Percentiles rank a stretch among this genome's conserved stretches.
These are phyloP conservation scores for Acanthochromis polyacanthus DNA, from an alignment of 2,113 vertebrate species.

Conservation along the genomic window DNA sequence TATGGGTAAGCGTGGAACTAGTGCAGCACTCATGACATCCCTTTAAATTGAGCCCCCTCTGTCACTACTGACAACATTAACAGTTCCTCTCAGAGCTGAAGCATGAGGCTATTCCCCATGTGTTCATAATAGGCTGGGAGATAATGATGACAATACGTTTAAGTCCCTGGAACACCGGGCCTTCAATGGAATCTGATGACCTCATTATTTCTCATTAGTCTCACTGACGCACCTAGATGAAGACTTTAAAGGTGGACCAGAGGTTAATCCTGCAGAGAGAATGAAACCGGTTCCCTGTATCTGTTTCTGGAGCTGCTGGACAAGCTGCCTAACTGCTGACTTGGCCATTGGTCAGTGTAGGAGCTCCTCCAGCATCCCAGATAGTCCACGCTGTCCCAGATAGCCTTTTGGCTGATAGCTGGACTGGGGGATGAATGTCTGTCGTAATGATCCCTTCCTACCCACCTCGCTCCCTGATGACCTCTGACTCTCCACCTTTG, in stretches of 20 bases:
- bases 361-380: conserved; percentile 61
- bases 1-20: conserved; percentile 9
- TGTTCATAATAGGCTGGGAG: conserved; percentile 58
- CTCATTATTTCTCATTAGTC: conserved; percentile 86
- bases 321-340: conserved; percentile 36
- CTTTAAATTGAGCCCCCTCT: not conserved
- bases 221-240: conserved; percentile 75
- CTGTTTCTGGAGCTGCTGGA: conserved; percentile 68
- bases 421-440: conserved; percentile 53
- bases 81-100: conserved; percentile 40
- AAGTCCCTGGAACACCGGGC: conserved; percentile 70
- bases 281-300: conserved; percentile 72
- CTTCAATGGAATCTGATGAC: conserved; percentile 76
- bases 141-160: conserved; percentile 79
- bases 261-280: conserved; percentile 79
- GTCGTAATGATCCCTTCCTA: conserved; percentile 58
- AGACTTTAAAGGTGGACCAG: conserved; percentile 82
- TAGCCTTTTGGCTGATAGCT: conserved; percentile 72
- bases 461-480: conserved; percentile 55
- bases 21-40: conserved; percentile 15
- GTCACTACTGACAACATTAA: conserved; percentile 23
- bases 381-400: conserved; percentile 61
- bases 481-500: conserved; percentile 60
- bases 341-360: conserved; percentile 30
- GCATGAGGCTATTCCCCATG: conserved; percentile 19